These are phyloP conservation scores for Ridgeia piscesae DNA, from an alignment of 1,140 invertebrate genomes.

Conservation along the genomic window DNA sequence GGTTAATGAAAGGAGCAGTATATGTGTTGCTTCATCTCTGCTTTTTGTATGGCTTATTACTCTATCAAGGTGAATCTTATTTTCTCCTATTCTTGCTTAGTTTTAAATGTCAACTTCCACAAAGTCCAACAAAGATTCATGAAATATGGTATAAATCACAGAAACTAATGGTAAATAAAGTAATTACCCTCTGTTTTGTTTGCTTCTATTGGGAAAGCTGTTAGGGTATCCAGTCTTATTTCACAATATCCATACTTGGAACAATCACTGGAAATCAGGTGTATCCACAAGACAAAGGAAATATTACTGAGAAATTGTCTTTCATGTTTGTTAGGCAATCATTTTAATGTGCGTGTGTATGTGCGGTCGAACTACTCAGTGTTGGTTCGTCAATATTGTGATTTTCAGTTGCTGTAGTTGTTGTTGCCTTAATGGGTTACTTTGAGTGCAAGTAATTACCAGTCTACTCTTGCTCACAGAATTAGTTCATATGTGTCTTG, in stretches of 20 bases:
- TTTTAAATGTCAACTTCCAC: not conserved
- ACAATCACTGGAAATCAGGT: not conserved
- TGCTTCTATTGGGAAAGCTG: not conserved
- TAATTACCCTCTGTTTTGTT: not conserved
- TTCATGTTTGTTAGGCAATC: not conserved
- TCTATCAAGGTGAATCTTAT: not conserved
- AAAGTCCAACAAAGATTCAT: not conserved
- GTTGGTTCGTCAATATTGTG: not conserved
- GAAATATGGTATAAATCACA: not conserved
- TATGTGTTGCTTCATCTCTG: not conserved
- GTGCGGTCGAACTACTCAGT: not conserved
- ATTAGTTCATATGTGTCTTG: not conserved
- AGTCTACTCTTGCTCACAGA: not conserved
- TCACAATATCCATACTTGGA: not conserved
- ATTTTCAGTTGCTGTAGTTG: not conserved
- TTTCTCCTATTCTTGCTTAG: not conserved
- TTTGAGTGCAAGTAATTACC: not conserved
- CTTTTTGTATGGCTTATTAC: not conserved
- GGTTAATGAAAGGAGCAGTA: no score
- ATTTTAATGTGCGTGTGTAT: not conserved
- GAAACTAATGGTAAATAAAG: not conserved
- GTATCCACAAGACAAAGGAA: not conserved
- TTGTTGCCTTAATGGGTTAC: not conserved
- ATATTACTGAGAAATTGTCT: not conserved
- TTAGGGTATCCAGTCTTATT: not conserved